A percentile compares a stretch with the other conserved stretches of the same genome.
Evolutionary conservation across 2,113 vertebrate genomes (phyloP).

Genomic region (Dipodomys spectabilis): DNA sequence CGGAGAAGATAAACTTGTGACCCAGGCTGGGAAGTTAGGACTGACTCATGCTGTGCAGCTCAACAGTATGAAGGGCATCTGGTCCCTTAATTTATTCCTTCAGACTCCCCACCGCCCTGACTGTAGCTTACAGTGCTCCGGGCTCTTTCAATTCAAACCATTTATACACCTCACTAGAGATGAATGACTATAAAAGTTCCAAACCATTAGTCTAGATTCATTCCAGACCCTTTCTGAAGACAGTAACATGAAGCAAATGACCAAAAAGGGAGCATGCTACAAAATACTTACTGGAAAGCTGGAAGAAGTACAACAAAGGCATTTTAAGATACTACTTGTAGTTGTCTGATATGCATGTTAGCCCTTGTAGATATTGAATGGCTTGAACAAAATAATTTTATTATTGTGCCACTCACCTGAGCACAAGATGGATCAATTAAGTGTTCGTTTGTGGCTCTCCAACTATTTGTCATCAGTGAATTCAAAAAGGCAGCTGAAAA

Average conservation of each 20-base stretch:
- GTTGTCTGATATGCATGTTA: constrained; percentile 15
- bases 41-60: constrained; percentile 71
- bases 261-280: constrained; percentile 46
- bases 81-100: constrained; percentile 82
- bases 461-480: not conserved
- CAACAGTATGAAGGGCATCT: constrained; percentile 76
- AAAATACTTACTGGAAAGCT: constrained; percentile 56
- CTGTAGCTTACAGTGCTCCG: constrained; percentile 75
- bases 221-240: constrained; percentile 74
- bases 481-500: constrained; percentile 49
- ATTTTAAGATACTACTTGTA: constrained; percentile 43
- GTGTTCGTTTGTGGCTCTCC: constrained; percentile 4
- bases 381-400: not conserved
- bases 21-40: constrained; percentile 76
- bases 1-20: constrained; percentile 84
- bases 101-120: constrained; percentile 77
- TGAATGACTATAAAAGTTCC: constrained; percentile 77
- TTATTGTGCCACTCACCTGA: not conserved
- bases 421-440: not conserved
- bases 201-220: constrained; percentile 78
- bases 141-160: constrained; percentile 83
- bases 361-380: not conserved
- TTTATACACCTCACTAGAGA: constrained; percentile 79
- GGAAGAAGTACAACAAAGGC: not conserved
- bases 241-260: constrained; percentile 55